These are phyloP conservation scores for Heliconius nattereri DNA, from an alignment of 1,140 invertebrate genomes.

Conservation along the genomic window DNA sequence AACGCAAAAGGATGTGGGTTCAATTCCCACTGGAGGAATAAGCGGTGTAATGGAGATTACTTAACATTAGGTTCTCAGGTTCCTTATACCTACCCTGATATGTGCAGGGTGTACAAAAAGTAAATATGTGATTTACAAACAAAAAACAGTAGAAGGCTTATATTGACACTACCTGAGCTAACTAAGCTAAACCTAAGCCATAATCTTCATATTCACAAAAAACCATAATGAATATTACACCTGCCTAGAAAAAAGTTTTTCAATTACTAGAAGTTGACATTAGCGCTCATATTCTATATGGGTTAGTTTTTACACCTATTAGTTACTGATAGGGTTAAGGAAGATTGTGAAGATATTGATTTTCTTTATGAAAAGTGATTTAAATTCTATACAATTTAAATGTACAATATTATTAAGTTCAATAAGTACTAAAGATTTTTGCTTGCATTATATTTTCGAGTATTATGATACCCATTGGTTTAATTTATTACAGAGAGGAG, in stretches of 20 bases:
- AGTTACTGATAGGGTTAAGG: neutral
- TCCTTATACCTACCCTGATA: no score
- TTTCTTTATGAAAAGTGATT: neutral
- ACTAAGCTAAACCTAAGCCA: neutral
- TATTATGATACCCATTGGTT: no score
- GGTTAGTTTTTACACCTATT: slow-evolving; percentile 2
- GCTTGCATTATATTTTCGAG: no score
- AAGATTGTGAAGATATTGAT: neutral
- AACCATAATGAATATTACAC: slow-evolving; percentile 20
- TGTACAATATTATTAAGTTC: neutral
- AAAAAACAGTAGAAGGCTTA: neutral
- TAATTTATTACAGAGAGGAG: no score
- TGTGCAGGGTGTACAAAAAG: no score
- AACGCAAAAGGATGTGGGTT: no score
- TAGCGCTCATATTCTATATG: neutral
- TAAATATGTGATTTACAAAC: neutral
- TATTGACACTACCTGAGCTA: neutral
- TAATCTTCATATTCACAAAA: slow-evolving; percentile 12
- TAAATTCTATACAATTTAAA: neutral
- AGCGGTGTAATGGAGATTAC: no score
- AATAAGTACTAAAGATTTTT: no score
- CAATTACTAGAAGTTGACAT: slow-evolving; percentile 16
- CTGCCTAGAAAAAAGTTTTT: slow-evolving; percentile 17
- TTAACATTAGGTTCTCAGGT: no score
- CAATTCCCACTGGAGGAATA: no score